Conservation (phyloP, 2,113 vertebrate genomes). For the Monarcha castaneiventris region DNA sequence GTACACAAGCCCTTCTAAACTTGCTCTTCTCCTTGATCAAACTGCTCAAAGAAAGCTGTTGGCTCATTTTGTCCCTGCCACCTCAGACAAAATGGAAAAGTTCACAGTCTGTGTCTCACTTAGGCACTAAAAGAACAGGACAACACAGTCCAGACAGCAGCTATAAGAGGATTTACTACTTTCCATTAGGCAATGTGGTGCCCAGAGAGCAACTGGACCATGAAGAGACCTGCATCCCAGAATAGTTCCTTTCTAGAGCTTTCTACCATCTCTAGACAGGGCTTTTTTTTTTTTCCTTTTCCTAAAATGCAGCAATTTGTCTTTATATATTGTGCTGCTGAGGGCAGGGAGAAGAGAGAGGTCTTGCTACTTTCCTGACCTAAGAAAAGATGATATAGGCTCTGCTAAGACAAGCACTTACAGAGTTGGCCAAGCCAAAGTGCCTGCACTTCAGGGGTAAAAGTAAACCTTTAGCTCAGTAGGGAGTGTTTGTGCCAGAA, state of each 20-base stretch:
- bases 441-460: not conserved
- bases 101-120: not conserved
- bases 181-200: not conserved
- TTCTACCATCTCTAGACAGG: not conserved
- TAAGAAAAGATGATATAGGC: not conserved
- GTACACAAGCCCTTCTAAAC: not conserved
- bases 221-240: not conserved
- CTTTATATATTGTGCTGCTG: not conserved
- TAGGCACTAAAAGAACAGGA: not conserved
- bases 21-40: not conserved
- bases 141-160: not conserved
- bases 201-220: not conserved
- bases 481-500: not conserved
- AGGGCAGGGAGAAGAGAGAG: not conserved
- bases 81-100: not conserved
- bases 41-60: not conserved
- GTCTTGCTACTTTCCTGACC: not conserved
- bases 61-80: not conserved
- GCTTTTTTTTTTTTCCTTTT: not conserved
- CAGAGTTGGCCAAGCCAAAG: not conserved
- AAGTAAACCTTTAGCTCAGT: not conserved
- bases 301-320: not conserved
- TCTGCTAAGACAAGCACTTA: not conserved
- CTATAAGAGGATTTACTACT: slow-evolving; percentile 11
- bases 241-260: not conserved